Base-by-base conservation (phyloP, 2,113 vertebrate genomes). In the Oreochromis spilurus region DNA sequence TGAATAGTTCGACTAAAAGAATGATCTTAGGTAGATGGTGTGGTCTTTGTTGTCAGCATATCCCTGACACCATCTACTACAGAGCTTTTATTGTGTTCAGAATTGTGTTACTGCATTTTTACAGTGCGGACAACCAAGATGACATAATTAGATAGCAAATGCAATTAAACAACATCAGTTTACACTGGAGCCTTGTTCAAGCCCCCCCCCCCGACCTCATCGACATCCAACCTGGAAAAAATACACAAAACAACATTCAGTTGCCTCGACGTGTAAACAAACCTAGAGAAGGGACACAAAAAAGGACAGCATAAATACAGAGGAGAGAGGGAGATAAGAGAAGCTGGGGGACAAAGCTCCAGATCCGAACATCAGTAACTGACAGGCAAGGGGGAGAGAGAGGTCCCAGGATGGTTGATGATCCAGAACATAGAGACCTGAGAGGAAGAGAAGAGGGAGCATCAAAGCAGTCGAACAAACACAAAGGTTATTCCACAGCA, bases 401-500 rank as follows among this genome's bases (percentile, higher is more conserved):
- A 12, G 6, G 60, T 65, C 60, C 60, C 60, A 38, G 34, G 34
- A 65, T 65, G 2, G 17, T 1, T 65, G 60, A 36, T 36, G 17
- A 38, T 65, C 34, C 4, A 0, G 1, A 65, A 65, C 60, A 65
- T 0, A 65, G 17, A 12, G 31, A 12, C 31, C 60, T 65, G 60
- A 38, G 10, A 65, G 34, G 60, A 38, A 65, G 31, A 38, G 26
- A 3, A 60, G 60, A 38, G 34, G 60, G 34, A 65, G 19, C 60
- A 65, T 65, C 60, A 65, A 65, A 65, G 60, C 34, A 65, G 60
- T 38, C 0, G 0, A 19, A 1, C 0, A 38, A 65, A 65, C 0
- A 36, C 9, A 36, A 36, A 65, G 31, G 31, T 36, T 36, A 38
- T n/a, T 65, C 34, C 60, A 65, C 0, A 0, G 1, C 6, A 0